Conservation (phyloP, 2,888 invertebrate genomes). For the Idaea dimidiata region DNA sequence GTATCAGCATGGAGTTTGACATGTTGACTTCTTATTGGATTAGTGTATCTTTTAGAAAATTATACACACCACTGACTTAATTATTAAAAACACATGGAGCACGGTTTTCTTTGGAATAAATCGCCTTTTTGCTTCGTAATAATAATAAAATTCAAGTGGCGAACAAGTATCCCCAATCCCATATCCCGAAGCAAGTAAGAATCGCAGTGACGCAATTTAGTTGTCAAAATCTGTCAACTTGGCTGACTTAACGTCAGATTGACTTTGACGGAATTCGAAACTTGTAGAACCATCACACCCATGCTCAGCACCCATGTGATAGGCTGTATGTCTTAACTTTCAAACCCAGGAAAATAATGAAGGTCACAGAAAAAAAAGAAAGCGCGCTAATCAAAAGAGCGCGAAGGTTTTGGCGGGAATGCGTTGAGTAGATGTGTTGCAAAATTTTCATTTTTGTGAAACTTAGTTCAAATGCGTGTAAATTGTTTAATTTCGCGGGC, state of each 20-base stretch:
- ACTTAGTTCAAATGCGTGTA: too few relatives aligned
- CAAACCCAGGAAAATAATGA: not conserved
- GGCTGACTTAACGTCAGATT: slow-evolving; percentile 10
- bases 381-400: not conserved
- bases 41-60: slow-evolving; percentile 12
- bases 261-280: not conserved
- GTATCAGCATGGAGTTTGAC: slow-evolving; percentile 39
- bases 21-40: slow-evolving; percentile 11
- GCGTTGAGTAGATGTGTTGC: too few relatives aligned
- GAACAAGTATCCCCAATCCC: too few relatives aligned
- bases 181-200: not conserved
- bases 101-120: not conserved
- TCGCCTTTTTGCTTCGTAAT: not conserved
- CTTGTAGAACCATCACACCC: too few relatives aligned
- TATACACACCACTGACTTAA: not conserved
- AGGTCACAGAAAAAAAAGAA: not conserved
- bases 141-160: not conserved
- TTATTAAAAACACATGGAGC: not conserved
- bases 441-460: too few relatives aligned
- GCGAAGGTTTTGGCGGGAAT: not conserved
- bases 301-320: not conserved
- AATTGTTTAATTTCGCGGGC: too few relatives aligned
- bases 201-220: not conserved
- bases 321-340: not conserved
- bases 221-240: not conserved